These are phyloP conservation scores for Micromussa lordhowensis DNA, from an alignment of 92 coral and sea anemone genomes.

Conservation along the genomic window DNA sequence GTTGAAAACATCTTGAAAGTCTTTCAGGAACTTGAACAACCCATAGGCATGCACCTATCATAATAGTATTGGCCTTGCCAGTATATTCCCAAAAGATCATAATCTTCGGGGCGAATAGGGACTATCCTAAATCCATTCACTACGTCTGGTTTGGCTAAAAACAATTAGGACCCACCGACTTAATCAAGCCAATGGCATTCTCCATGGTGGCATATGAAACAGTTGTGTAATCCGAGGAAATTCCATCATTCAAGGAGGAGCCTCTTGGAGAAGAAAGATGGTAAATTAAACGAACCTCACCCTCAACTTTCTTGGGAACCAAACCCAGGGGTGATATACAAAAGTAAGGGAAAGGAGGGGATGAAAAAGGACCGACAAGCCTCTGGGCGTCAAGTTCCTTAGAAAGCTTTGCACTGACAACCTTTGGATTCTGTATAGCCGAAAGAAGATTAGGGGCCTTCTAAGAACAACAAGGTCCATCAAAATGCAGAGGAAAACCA, in stretches of 20 bases:
- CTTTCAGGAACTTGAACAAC: conserved; percentile 65
- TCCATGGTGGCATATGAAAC: conserved; percentile 38
- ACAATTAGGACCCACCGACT: conserved; percentile 30
- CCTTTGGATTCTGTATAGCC: neutral
- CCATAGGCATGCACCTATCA: conserved; percentile 62
- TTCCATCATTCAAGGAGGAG: neutral
- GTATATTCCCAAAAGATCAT: conserved; percentile 32
- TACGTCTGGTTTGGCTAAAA: conserved; percentile 52
- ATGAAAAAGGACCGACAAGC: neutral
- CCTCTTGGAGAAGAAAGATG: neutral
- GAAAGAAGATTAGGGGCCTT: conserved; percentile 3
- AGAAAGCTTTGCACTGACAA: neutral
- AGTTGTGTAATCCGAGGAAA: neutral
- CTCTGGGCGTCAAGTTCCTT: neutral
- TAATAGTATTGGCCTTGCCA: conserved; percentile 41
- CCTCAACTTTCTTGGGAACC: neutral
- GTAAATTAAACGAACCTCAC: neutral
- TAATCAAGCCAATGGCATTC: conserved; percentile 33
- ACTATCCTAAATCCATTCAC: conserved; percentile 42
- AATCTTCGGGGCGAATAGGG: conserved; percentile 49
- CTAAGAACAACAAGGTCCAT: neutral
- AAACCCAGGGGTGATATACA: conserved; percentile 18
- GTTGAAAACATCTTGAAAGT: too few species aligned
- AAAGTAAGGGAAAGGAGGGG: conserved; percentile 1
- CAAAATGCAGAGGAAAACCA: neutral